Evolutionary conservation across 2,797 vertebrate genomes (phyloP), one percentile per base, ranked within the genome.

Genomic region (Erpetoichthys calabaricus): DNA sequence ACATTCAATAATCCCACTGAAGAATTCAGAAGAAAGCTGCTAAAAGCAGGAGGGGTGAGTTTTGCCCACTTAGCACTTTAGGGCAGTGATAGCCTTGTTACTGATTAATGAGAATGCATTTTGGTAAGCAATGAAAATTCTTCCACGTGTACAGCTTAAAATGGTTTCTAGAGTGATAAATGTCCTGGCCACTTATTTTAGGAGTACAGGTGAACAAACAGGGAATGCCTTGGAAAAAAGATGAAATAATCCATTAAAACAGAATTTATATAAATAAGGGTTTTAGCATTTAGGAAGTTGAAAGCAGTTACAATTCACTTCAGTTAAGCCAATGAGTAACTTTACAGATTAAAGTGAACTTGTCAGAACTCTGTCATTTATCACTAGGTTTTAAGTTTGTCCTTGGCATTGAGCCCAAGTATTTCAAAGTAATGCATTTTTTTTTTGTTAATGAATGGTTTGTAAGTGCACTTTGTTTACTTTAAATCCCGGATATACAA

Each of bases 1-100:
- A 99, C 94, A 63, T 99, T 99, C 84, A 99, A 98, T 83, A 97
- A 96, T 76, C 95, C 95, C 1, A 97, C 95, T 3, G 93, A 97
- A 68, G 94, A 98, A 72, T 99, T 99, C 74, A 87, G 92, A 59
- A 89, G 80, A 75, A 97, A 97, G 79, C 86, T 98, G 62, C 86
- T 97, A 64, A 97, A 94, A 77, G 93, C 94, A 56, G 93, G 95
- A 83, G 94, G 94, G 88, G 94, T 97, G 83, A 71, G 88, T 80
- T 56, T 43, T 51, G 45, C 59, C 66, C 56, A 57, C 49, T 0
- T 64, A 7, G 66, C 45, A 63, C 67, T 3, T n/a, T 7, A 73
- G 69, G 56, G 42, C 46, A 56, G 66, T 45, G 47, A 5, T 55
- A 57, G 59, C 67, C 9, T 47, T 43, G 3, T 62, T 63, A 41